phyloP scores from a whole-genome alignment of 2,797 vertebrate species.

The Phataginus tricuspis region DNA sequence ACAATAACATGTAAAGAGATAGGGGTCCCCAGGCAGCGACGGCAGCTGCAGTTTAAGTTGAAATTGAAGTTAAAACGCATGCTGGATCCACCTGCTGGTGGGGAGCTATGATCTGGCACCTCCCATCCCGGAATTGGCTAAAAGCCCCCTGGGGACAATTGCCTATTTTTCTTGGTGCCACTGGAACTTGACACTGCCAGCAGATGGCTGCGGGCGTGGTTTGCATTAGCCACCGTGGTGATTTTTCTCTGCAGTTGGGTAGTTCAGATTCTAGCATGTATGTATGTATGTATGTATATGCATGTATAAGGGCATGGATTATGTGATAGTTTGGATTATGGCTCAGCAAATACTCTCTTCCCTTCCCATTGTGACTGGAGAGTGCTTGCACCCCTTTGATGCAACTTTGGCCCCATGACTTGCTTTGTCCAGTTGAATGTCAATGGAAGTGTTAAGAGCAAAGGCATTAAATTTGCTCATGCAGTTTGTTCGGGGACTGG shows the following conservation, averaged over 20 bases:
- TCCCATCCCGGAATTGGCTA: background rate
- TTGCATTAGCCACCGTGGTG: background rate
- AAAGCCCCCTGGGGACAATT: background rate
- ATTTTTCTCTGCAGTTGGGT: background rate
- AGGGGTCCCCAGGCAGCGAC: constrained; percentile 27
- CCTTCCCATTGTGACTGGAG: background rate
- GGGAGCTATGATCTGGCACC: background rate
- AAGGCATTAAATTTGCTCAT: fast-evolving
- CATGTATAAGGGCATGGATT: background rate
- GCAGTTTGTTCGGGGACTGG: fast-evolving
- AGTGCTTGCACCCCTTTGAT: fast-evolving
- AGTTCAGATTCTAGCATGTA: background rate
- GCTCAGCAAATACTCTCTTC: background rate
- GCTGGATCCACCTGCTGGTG: background rate
- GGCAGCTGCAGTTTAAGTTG: constrained; percentile 50
- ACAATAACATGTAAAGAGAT: constrained; percentile 60
- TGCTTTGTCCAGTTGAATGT: background rate
- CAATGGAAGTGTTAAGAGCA: background rate
- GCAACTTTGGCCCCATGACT: background rate
- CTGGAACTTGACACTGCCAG: background rate
- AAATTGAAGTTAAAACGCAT: constrained; percentile 43
- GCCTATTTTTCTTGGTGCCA: background rate
- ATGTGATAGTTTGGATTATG: background rate
- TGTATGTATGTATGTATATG: background rate
- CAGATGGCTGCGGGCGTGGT: background rate